Percentiles rank a stretch among this genome's conserved stretches.
phyloP scores from a whole-genome alignment of 2,797 vertebrate species.

The Argentina silus region DNA sequence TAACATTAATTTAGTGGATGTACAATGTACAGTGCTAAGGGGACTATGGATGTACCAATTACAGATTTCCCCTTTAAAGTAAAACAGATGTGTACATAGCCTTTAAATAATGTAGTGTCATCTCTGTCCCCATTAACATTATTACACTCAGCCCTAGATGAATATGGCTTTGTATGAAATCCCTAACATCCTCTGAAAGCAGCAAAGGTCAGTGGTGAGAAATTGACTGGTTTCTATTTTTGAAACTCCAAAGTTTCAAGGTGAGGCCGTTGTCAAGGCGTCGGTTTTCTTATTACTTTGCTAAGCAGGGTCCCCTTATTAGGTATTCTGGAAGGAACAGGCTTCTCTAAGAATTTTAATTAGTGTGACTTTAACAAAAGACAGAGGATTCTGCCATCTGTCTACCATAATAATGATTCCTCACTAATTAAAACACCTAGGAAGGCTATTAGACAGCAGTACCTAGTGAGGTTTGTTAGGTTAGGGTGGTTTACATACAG shows the following conservation, averaged over 20 bases:
- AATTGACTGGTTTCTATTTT: conserved; percentile 61
- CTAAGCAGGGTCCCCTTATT: conserved; percentile 82
- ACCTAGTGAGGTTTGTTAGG: conserved; percentile 72
- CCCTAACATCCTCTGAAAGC: conserved; percentile 36
- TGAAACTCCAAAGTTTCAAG: conserved; percentile 72
- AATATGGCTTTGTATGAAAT: conserved; percentile 9
- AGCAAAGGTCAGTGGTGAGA: conserved; percentile 46
- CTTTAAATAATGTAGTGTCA: conserved; percentile 33
- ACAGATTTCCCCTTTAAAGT: neutral
- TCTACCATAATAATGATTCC: conserved; percentile 84
- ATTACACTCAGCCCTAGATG: conserved; percentile 28
- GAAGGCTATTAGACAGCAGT: conserved; percentile 83
- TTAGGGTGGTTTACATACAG: conserved; percentile 18
- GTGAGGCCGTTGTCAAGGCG: conserved; percentile 78
- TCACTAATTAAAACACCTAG: conserved; percentile 90
- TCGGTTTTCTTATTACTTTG: conserved; percentile 81
- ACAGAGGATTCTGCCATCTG: conserved; percentile 88
- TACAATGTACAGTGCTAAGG: too few relatives aligned
- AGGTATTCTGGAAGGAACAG: conserved; percentile 81
- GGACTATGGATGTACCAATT: too few relatives aligned
- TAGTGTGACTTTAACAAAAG: conserved; percentile 89
- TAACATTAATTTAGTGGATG: too few relatives aligned
- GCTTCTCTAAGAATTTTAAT: conserved; percentile 91
- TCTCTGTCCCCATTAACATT: conserved; percentile 32
- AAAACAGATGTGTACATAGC: conserved; percentile 25